Evolutionary conservation across 2,797 vertebrate species (phyloP), one percentile per base, ranked within the genome.

Genomic region (Cyprinella venusta): DNA sequence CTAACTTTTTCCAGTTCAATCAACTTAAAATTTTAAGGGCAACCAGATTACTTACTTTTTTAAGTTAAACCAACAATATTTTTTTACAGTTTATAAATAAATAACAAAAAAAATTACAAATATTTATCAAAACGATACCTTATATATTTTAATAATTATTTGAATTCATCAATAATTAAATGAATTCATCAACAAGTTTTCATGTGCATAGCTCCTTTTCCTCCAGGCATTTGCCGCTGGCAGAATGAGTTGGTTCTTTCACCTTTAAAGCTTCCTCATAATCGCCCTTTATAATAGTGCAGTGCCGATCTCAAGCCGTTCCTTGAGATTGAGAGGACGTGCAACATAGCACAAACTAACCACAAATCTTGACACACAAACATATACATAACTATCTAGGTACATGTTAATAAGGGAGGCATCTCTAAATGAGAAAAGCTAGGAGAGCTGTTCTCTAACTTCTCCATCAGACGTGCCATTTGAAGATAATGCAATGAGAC

Each of bases 401-500:
- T 33, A 54, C 54, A 61, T 38, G 52, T 78, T 70, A 80, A 79
- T 81, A 79, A 81, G 24, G 52, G 54, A 63, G 59, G 24, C 67
- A 81, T 86, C 86, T 89, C 88, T 85, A 85, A 91, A 84, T 80
- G 86, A 92, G 86, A 2, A 19, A 90, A 88, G 83, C 89, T 88
- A 79, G 26, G 88, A 77, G 90, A 90, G 85, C 81, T 86, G 84
- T 88, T 79, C 59, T 90, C 85, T 89, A 89, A 87, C 89, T 89
- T 90, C 83, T 88, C 76, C 90, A 85, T 93, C 91, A 90, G 90
- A 91, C 90, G 88, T 89, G 89, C 88, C 90, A 90, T 92, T 90
- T 93, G 93, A 94, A 88, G 89, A 86, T 95, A 95, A 95, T 94
- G 92, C 92, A 93, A 91, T 94, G 93, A 92, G 93, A 94, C 92